Conservation (phyloP, 2,797 vertebrate species). For the Crossoptilon crossoptilon region DNA sequence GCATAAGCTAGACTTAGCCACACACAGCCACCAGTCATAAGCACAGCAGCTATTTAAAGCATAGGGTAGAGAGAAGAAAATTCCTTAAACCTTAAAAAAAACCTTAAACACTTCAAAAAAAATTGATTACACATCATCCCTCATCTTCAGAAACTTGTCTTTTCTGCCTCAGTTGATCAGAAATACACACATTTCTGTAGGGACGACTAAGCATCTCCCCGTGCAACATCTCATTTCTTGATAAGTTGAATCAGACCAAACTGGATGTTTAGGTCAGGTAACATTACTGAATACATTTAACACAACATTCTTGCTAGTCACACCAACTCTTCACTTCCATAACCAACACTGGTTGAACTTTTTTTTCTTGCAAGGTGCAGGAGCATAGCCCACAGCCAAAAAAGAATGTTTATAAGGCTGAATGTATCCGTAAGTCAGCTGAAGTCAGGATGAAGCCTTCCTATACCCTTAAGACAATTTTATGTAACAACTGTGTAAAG, state of each 20-base stretch:
- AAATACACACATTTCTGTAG: neutral
- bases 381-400: neutral
- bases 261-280: neutral
- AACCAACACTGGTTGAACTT: neutral
- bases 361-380: neutral
- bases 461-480: neutral
- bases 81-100: neutral
- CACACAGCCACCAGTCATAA: neutral
- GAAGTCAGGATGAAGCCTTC: neutral
- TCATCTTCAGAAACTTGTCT: neutral
- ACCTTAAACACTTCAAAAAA: neutral
- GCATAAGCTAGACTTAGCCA: neutral
- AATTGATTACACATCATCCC: neutral
- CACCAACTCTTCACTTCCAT: neutral
- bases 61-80: rapidly evolving
- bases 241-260: neutral
- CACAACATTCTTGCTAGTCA: neutral
- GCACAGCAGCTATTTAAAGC: neutral
- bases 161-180: neutral
- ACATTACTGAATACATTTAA: neutral
- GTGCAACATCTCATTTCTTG: neutral
- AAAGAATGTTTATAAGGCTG: rapidly evolving
- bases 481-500: neutral
- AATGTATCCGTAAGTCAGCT: rapidly evolving
- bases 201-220: neutral